Conservation (phyloP, 92 coral and sea anemone genomes). For the Virgularia gustaviana region DNA sequence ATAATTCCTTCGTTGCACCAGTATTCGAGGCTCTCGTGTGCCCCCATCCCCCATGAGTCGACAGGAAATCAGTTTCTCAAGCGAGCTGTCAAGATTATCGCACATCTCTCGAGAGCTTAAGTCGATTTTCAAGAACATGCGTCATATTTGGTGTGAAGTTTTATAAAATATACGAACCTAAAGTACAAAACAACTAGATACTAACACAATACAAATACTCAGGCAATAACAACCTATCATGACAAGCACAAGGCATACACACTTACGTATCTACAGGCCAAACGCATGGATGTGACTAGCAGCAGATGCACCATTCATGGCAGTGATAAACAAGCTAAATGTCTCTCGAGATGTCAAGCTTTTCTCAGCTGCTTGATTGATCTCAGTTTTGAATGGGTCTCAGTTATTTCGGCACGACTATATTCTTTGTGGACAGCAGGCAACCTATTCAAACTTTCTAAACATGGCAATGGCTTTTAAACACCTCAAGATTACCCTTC, state of each 20-base stretch:
- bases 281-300: background rate
- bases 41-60: background rate
- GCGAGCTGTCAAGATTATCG: conserved; percentile 26
- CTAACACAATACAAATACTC: background rate
- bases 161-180: background rate
- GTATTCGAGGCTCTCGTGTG: conserved; percentile 16
- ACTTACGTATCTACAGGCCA: background rate
- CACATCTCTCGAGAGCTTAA: conserved; percentile 5
- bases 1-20: conserved; percentile 27
- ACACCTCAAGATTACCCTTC: too few relatives aligned
- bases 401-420: conserved; percentile 22
- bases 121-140: background rate
- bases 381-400: conserved; percentile 12
- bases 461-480: background rate
- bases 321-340: conserved; percentile 13
- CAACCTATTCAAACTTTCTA: background rate
- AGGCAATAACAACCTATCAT: background rate
- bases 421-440: conserved; percentile 18
- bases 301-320: background rate
- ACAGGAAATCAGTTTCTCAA: background rate
- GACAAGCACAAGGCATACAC: background rate
- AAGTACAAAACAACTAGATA: background rate
- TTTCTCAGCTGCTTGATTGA: conserved; percentile 24
- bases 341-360: conserved; percentile 10
- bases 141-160: conserved; percentile 1